Conservation (phyloP, 1,140 invertebrate species). For the Akabosia matsudoensis region DNA sequence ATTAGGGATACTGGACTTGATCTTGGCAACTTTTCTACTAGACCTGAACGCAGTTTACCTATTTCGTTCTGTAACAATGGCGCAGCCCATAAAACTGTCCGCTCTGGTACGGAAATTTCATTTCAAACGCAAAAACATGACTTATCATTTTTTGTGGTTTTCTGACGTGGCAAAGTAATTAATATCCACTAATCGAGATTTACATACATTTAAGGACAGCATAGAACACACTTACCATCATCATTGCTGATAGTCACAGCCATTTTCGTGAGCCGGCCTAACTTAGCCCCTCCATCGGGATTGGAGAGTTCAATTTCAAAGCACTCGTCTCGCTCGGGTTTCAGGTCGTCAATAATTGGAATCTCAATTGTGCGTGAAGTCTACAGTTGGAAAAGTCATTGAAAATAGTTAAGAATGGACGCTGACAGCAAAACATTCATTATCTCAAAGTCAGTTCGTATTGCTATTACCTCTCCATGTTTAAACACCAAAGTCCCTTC, state of each 20-base stretch:
- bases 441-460: neutral
- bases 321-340: slow-evolving; percentile 64
- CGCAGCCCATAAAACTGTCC: too few species aligned
- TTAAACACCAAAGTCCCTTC: slow-evolving; percentile 59
- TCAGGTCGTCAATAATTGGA: slow-evolving; percentile 61
- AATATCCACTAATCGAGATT: neutral
- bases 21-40: too few species aligned
- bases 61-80: too few species aligned
- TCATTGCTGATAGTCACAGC: slow-evolving; percentile 68
- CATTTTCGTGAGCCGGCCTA: slow-evolving; percentile 59
- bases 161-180: too few species aligned
- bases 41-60: too few species aligned
- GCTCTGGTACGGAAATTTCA: too few species aligned
- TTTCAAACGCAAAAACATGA: too few species aligned
- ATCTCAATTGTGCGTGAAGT: slow-evolving; percentile 57
- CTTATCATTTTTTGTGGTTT: slow-evolving; percentile 4
- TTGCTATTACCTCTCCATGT: slow-evolving; percentile 56
- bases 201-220: neutral
- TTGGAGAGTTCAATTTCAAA: slow-evolving; percentile 62
- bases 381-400: slow-evolving; percentile 46
- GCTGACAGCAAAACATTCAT: neutral
- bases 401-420: neutral
- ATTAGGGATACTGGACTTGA: too few species aligned
- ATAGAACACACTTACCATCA: slow-evolving; percentile 57
- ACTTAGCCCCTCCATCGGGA: slow-evolving; percentile 57